A percentile compares a stretch with the other conserved stretches of the same genome.
Conservation (phyloP, 2,797 vertebrate species). For the Petrocephalus schoutedeni region DNA sequence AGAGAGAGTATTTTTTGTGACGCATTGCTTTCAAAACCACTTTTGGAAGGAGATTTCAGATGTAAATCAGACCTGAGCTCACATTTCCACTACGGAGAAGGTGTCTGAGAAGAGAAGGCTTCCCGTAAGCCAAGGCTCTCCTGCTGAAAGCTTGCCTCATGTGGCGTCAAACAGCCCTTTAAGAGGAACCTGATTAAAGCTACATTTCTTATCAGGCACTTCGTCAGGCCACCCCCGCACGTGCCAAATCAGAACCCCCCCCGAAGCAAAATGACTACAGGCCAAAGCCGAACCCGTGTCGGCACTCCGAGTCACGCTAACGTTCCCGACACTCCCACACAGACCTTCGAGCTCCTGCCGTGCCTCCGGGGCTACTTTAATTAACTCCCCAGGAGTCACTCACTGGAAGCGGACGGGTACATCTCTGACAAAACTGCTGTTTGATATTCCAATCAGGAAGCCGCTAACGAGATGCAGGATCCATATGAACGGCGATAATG, state of each 20-base stretch:
- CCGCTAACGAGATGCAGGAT: neutral
- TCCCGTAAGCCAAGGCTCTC: neutral
- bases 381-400: neutral
- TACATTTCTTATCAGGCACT: neutral
- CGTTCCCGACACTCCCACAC: neutral
- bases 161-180: neutral
- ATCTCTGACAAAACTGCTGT: neutral
- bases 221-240: neutral
- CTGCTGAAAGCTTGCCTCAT: neutral
- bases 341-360: neutral
- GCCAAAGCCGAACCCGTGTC: neutral
- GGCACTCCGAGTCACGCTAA: neutral
- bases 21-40: neutral
- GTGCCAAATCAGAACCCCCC: neutral
- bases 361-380: neutral
- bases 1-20: neutral
- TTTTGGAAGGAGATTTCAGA: neutral
- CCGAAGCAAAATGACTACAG: neutral
- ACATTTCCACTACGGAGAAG: neutral
- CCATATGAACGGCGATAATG: neutral
- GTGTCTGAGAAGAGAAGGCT: neutral
- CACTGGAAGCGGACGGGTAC: neutral
- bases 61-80: neutral
- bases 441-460: conserved; percentile 5
- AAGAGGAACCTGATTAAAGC: conserved; percentile 9